Percentiles rank a stretch among this genome's conserved stretches.
These are phyloP conservation scores for Acleris literana DNA, from an alignment of 2,888 invertebrate genomes.

Conservation along the genomic window DNA sequence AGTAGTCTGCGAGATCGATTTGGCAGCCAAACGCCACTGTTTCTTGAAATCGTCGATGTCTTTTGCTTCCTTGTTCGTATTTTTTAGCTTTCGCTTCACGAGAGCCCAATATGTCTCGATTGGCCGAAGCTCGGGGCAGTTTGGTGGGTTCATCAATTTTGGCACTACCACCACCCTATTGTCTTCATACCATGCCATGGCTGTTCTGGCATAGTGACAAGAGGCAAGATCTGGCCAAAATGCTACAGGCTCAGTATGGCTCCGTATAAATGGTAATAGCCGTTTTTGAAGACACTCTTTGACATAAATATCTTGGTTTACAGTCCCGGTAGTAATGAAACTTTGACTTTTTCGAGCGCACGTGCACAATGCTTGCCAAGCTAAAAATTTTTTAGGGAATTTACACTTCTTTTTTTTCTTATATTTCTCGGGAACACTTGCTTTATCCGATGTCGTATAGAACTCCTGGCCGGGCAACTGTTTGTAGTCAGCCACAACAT, in stretches of 20 bases:
- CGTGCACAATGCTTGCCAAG: too few species aligned
- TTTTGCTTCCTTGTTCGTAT: too few species aligned
- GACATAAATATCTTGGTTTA: too few species aligned
- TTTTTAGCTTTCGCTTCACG: slow-evolving; percentile 1
- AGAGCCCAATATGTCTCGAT: slow-evolving; percentile 6
- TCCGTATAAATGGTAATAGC: slow-evolving; percentile 7
- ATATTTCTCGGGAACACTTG: slow-evolving; percentile 2
- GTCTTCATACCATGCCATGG: too few species aligned
- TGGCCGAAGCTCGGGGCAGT: too few species aligned
- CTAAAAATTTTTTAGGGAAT: background rate
- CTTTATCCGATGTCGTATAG: background rate
- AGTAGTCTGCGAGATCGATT: too few species aligned
- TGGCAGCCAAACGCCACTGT: too few species aligned
- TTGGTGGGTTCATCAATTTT: too few species aligned
- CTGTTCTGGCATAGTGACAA: slow-evolving; percentile 9
- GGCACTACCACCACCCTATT: too few species aligned
- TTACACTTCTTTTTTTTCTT: background rate
- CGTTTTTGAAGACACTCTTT: slow-evolving; percentile 1
- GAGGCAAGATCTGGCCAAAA: slow-evolving; percentile 15
- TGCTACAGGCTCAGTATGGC: slow-evolving; percentile 3
- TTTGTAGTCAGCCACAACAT: slow-evolving; percentile 11
- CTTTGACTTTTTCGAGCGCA: too few species aligned
- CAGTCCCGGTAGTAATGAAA: too few species aligned
- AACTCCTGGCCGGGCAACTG: slow-evolving; percentile 3
- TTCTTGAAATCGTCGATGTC: too few species aligned